phyloP scores from a whole-genome alignment of 2,888 invertebrate genomes.

The Pterobdella sp. region DNA sequence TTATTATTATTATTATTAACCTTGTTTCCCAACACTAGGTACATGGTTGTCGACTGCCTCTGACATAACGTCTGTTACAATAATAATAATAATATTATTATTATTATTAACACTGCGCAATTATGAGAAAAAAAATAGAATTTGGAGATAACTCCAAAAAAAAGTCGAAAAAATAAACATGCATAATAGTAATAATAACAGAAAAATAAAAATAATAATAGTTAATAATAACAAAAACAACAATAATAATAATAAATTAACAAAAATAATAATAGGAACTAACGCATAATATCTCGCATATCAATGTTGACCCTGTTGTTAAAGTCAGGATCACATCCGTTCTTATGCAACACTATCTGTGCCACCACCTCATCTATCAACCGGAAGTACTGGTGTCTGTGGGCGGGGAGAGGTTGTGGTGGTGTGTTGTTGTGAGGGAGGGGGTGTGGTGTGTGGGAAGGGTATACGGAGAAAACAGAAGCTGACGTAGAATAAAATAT shows the following conservation, averaged over 20 bases:
- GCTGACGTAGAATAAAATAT: background rate
- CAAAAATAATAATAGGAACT: slow-evolving; percentile 45
- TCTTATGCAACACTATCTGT: slow-evolving; percentile 81
- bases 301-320: slow-evolving; percentile 83
- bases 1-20: no score
- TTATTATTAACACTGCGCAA: no score
- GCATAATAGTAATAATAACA: background rate
- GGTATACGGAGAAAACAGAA: background rate
- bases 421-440: background rate
- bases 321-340: slow-evolving; percentile 90
- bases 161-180: background rate
- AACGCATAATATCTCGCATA: slow-evolving; percentile 80
- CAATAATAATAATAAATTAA: no score
- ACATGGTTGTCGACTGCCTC: no score
- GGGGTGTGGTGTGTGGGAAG: background rate
- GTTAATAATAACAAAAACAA: no score
- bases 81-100: no score
- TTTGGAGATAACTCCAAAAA: no score
- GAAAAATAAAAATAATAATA: no score
- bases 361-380: slow-evolving; percentile 92
- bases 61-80: no score
- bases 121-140: no score
- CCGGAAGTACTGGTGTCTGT: slow-evolving; percentile 88
- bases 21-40: no score
- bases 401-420: background rate